phyloP scores from a whole-genome alignment of 35 echinoderm and acorn worm species.

The Heliocidaris tuberculata region DNA sequence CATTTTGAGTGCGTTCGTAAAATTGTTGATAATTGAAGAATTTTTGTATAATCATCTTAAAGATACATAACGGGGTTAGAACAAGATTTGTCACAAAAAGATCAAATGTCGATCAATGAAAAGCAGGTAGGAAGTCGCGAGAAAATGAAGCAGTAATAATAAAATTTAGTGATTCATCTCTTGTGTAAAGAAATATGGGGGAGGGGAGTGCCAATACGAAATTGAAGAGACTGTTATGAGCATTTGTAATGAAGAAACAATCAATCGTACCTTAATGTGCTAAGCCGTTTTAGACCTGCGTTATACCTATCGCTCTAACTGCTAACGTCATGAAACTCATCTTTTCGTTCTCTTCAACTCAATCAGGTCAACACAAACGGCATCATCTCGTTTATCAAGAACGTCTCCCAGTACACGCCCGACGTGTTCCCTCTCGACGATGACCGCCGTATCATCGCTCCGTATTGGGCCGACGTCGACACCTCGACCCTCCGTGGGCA shows the following conservation, averaged over 20 bases:
- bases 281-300: not conserved
- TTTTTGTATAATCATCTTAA: too few species aligned
- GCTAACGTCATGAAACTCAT: not conserved
- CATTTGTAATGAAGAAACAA: not conserved
- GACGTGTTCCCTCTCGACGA: constrained; percentile 76
- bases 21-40: too few species aligned
- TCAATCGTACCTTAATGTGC: not conserved
- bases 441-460: constrained; percentile 70
- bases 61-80: too few species aligned
- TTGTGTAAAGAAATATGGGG: too few species aligned
- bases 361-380: constrained; percentile 89
- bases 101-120: not conserved
- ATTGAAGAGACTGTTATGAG: not conserved
- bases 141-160: not conserved
- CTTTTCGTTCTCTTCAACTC: not conserved
- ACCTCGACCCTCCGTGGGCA: not conserved
- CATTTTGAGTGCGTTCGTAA: too few species aligned
- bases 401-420: constrained; percentile 76
- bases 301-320: not conserved
- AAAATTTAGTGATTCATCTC: not conserved
- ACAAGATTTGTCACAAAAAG: not conserved
- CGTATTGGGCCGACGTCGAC: constrained; percentile 94
- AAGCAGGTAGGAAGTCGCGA: not conserved
- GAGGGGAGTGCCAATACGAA: not conserved
- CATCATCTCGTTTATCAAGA: constrained; percentile 76